Conservation (phyloP, 1,140 invertebrate species). For the Potamilus streckersoni region DNA sequence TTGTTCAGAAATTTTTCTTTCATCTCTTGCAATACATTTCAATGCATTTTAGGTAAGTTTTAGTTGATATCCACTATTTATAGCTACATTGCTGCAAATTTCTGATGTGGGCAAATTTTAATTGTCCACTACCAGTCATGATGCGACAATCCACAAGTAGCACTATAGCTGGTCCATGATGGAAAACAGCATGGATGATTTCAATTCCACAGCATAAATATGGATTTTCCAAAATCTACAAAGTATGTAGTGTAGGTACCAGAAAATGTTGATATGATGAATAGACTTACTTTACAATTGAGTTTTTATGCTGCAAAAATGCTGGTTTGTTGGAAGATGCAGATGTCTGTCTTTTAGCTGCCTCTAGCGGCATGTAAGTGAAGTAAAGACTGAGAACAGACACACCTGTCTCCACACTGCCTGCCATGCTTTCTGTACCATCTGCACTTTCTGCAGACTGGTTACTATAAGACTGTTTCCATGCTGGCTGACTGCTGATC, state of each 20-base stretch:
- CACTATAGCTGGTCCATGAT: not conserved
- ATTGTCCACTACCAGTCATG: too few relatives aligned
- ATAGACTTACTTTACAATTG: constrained; percentile 34
- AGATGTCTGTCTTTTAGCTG: constrained; percentile 8
- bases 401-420: constrained; percentile 36
- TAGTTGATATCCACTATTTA: too few relatives aligned
- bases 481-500: constrained; percentile 52
- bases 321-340: constrained; percentile 16
- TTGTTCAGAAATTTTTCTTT: too few relatives aligned
- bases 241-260: too few relatives aligned
- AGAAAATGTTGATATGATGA: not conserved
- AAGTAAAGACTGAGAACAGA: constrained; percentile 51
- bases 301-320: constrained; percentile 39
- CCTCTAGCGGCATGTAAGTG: constrained; percentile 23
- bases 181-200: not conserved
- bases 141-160: too few relatives aligned
- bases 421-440: constrained; percentile 11
- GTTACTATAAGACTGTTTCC: constrained; percentile 32
- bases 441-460: constrained; percentile 5
- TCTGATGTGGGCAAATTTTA: too few relatives aligned
- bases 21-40: too few relatives aligned
- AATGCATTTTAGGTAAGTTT: too few relatives aligned
- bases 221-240: not conserved
- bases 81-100: too few relatives aligned
- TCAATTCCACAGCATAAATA: not conserved